Conservation (phyloP, 2,888 invertebrate species). For the Athetis lepigone region DNA sequence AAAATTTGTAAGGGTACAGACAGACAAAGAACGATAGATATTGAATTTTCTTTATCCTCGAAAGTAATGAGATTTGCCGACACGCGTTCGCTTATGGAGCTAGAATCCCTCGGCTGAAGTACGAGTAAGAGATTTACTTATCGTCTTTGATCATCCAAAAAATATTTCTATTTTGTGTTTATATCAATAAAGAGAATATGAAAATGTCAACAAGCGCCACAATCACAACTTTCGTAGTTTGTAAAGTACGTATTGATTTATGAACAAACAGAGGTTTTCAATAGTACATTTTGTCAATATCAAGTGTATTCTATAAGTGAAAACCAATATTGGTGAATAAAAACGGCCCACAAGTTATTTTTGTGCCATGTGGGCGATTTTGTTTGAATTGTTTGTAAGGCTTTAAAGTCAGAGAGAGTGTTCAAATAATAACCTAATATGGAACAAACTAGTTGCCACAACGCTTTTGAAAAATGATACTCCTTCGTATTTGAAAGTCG, state of each 20-base stretch:
- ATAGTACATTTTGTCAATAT: conserved; percentile 1
- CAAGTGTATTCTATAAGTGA: background rate
- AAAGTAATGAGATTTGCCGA: conserved; percentile 85
- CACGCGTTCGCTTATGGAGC: conserved; percentile 79
- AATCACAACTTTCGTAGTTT: conserved; percentile 44
- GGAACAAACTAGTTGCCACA: background rate
- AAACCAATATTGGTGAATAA: background rate
- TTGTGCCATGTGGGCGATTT: background rate
- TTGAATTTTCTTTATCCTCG: conserved; percentile 84
- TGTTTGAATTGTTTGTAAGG: background rate
- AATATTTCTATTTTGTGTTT: conserved; percentile 62
- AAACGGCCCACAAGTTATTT: background rate
- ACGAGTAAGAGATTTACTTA: conserved; percentile 74
- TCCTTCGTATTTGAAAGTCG: conserved; percentile 7
- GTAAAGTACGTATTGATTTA: conserved; percentile 16
- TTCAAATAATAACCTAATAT: background rate
- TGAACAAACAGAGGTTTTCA: background rate
- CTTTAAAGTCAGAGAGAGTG: background rate
- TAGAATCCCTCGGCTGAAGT: conserved; percentile 70
- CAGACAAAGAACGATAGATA: conserved; percentile 79
- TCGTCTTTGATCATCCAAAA: conserved; percentile 78
- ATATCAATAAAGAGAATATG: conserved; percentile 52
- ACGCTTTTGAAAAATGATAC: background rate
- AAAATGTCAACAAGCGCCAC: conserved; percentile 43
- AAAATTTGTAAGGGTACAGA: conserved; percentile 75